A percentile compares a stretch with the other conserved stretches of the same genome.
Conservation (phyloP, 2,888 invertebrate genomes). For the Trimorus sp. region DNA sequence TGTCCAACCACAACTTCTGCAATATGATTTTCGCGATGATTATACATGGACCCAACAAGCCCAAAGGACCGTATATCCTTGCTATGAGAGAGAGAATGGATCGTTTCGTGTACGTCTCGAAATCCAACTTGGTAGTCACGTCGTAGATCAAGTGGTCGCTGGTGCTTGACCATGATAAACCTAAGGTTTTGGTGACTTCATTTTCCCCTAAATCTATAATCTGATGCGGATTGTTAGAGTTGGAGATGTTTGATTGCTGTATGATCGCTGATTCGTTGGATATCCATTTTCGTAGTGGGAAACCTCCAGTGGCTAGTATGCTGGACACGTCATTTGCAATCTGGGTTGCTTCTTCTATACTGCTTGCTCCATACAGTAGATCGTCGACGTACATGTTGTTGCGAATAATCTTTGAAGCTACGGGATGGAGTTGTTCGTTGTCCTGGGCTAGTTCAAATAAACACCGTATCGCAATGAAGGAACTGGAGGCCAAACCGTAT, state of each 20-base stretch:
- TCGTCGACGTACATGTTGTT: conserved; percentile 40
- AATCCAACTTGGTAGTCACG: too few species aligned
- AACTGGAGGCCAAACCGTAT: conserved; percentile 67
- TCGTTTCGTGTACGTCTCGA: too few species aligned
- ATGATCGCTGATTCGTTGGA: conserved; percentile 25
- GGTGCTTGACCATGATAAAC: conserved; percentile 6
- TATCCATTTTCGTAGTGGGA: conserved; percentile 34
- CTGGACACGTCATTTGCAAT: neutral
- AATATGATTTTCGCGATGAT: conserved; percentile 25
- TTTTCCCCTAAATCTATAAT: conserved; percentile 20
- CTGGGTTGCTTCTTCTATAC: conserved; percentile 26
- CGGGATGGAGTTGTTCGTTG: too few species aligned
- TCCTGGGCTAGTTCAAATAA: conserved; percentile 66
- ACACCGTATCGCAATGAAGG: conserved; percentile 66
- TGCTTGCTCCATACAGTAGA: neutral
- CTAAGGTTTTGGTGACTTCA: conserved; percentile 12
- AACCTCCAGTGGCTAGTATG: conserved; percentile 16
- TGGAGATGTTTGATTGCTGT: too few species aligned
- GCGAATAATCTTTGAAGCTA: conserved; percentile 31
- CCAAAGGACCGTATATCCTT: conserved; percentile 30
- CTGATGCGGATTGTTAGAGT: neutral
- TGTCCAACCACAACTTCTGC: conserved; percentile 32
- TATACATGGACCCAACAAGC: conserved; percentile 23
- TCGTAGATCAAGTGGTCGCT: conserved; percentile 8
- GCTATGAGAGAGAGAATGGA: conserved; percentile 17